These are phyloP conservation scores for Himalopsyche anomala DNA, from an alignment of 2,888 invertebrate species.

Conservation along the genomic window DNA sequence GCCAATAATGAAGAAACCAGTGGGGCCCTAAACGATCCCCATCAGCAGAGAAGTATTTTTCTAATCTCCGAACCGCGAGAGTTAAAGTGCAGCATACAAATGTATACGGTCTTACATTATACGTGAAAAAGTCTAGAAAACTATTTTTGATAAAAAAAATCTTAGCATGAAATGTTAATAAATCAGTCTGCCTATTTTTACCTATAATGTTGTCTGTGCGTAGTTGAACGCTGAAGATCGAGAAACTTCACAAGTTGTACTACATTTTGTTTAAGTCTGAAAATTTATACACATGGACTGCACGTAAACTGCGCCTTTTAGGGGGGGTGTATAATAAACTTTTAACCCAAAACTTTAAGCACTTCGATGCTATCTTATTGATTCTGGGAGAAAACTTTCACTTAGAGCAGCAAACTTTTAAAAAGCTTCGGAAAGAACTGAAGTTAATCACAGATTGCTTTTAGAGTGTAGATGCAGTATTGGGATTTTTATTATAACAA, in stretches of 20 bases:
- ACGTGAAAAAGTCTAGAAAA: no score
- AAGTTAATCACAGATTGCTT: slow-evolving; percentile 26
- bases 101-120: no score
- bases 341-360: slow-evolving; percentile 38
- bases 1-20: no score
- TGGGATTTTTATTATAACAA: not conserved
- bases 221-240: not conserved
- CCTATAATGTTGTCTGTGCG: not conserved
- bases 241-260: not conserved
- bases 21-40: no score
- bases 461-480: slow-evolving; percentile 16
- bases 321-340: slow-evolving; percentile 22
- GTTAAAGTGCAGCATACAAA: no score
- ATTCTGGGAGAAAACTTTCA: slow-evolving; percentile 24
- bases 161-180: not conserved
- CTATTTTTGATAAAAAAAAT: not conserved
- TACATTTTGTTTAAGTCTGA: slow-evolving; percentile 31
- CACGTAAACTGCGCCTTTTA: slow-evolving; percentile 27
- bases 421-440: not conserved
- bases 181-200: slow-evolving; percentile 9
- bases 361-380: slow-evolving; percentile 43
- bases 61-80: no score
- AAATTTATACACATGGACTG: slow-evolving; percentile 37
- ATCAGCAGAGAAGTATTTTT: no score
- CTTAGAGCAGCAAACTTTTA: not conserved